Evolutionary conservation across 2,888 invertebrate genomes (phyloP), one percentile per base, ranked within the genome.

Genomic region (Agrotis segetum): DNA sequence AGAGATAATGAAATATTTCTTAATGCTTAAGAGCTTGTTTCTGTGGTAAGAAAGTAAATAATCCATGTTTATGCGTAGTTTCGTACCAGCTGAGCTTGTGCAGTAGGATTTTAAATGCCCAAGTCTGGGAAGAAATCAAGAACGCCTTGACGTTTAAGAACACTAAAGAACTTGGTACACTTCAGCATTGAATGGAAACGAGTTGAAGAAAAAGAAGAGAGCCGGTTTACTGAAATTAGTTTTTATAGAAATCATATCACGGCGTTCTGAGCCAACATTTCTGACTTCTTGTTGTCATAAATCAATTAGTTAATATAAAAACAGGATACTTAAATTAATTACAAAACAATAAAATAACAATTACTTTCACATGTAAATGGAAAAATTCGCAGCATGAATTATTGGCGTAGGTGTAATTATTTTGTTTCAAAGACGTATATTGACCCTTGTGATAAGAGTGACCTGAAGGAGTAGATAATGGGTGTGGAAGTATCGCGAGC

Each of bases 401-500:
- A 77, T 79, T 77, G 72, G 77, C 74, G 71, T 86, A 81, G 78
- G 78, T 78, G 81, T 82, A 76, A 77, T 89, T 89, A 87, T 86
- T 90, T 88, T 89, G 88, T 89, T 88, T 83, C 73, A 85, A 89
- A 92, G 91, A 89, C 90, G 90, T 92, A 91, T 90, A 88, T 87
- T 91, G 93, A 91, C 94, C 93, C 86, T 77, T 66, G 62, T 72
- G 95, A 94, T 94, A 94, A 93, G 88, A 73, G 70, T 93, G 94
- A 95, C 95, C 95, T 88, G 83, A 82, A 81, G 85, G 81, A 69
- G 52, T 80, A 84, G 92, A 94, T 94, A 94, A 92, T 87, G 88
- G 73, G 77, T 75, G 77, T 85, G 83, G 89, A 90, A 88, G 85
- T 84, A 89, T 88, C 88, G 87, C 81, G 85, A 83, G 66, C 67